Evolutionary conservation across 1,140 invertebrate species (phyloP).

Genomic region (Saccostrea cuccullata): DNA sequence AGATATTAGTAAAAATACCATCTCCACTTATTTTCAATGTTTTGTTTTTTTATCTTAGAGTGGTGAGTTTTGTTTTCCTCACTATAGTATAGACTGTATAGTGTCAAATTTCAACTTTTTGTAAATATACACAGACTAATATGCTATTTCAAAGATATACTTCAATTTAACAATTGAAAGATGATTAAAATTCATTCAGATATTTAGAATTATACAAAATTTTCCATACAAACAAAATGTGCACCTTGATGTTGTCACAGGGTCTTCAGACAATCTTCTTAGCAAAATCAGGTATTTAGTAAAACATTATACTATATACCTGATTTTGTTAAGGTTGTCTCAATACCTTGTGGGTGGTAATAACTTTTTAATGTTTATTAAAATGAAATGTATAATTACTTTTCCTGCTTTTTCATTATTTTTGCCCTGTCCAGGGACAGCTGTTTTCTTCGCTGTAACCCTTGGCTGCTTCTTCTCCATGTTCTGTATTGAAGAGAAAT

Average conservation of each 20-base stretch:
- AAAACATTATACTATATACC: not conserved
- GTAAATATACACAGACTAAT: no score
- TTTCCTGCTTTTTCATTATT: not conserved
- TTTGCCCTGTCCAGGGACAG: not conserved
- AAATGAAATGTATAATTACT: not conserved
- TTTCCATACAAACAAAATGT: no score
- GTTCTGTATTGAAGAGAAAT: not conserved
- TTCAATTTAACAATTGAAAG: no score
- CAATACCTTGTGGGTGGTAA: not conserved
- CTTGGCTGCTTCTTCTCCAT: slow-evolving; percentile 10
- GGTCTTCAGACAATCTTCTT: not conserved
- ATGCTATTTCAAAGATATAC: no score
- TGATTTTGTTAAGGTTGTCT: not conserved
- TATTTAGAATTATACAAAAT: no score
- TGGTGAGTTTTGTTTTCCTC: no score
- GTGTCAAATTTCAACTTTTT: no score
- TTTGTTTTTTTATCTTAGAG: no score
- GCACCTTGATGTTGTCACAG: no score
- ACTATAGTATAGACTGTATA: no score
- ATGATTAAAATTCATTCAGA: no score
- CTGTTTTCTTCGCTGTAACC: not conserved
- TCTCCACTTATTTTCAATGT: no score
- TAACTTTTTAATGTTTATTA: not conserved
- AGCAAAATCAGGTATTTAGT: not conserved
- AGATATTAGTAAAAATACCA: not conserved